These are phyloP conservation scores for Lochmaea capreae DNA, from an alignment of 2,888 invertebrate species.

Conservation along the genomic window DNA sequence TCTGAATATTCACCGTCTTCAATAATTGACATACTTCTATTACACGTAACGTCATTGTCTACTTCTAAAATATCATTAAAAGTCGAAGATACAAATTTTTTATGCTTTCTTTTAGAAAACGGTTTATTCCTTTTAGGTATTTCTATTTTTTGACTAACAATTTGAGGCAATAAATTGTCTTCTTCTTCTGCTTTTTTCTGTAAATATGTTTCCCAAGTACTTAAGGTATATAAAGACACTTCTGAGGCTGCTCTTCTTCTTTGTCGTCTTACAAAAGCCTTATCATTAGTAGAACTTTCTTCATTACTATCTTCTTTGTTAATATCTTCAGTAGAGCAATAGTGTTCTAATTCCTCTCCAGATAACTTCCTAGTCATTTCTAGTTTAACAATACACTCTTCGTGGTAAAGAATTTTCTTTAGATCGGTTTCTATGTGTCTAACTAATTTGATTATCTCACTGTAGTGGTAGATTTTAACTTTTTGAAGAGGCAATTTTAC, in stretches of 20 bases:
- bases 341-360: slow-evolving; percentile 18
- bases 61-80: slow-evolving; percentile 29
- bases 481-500: slow-evolving; percentile 27
- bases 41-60: not conserved
- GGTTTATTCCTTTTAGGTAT: slow-evolving; percentile 20
- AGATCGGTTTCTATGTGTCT: slow-evolving; percentile 12
- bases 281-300: not conserved
- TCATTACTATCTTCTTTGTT: not conserved
- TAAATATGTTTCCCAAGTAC: slow-evolving; percentile 30
- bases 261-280: slow-evolving; percentile 14
- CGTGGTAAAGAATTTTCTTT: slow-evolving; percentile 28
- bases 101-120: slow-evolving; percentile 16
- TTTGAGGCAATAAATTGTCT: not conserved
- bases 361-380: slow-evolving; percentile 20
- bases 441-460: slow-evolving; percentile 18
- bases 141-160: not conserved
- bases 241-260: slow-evolving; percentile 15
- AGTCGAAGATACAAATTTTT: slow-evolving; percentile 28
- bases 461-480: slow-evolving; percentile 29
- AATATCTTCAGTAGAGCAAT: slow-evolving; percentile 14
- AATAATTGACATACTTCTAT: slow-evolving; percentile 6
- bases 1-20: slow-evolving; percentile 25
- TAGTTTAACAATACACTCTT: slow-evolving; percentile 15
- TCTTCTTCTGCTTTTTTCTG: slow-evolving; percentile 25
- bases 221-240: slow-evolving; percentile 20